A percentile compares a stretch with the other conserved stretches of the same genome.
These are phyloP conservation scores for Druceiella hillmani DNA, from an alignment of 2,888 invertebrate genomes.

Conservation along the genomic window DNA sequence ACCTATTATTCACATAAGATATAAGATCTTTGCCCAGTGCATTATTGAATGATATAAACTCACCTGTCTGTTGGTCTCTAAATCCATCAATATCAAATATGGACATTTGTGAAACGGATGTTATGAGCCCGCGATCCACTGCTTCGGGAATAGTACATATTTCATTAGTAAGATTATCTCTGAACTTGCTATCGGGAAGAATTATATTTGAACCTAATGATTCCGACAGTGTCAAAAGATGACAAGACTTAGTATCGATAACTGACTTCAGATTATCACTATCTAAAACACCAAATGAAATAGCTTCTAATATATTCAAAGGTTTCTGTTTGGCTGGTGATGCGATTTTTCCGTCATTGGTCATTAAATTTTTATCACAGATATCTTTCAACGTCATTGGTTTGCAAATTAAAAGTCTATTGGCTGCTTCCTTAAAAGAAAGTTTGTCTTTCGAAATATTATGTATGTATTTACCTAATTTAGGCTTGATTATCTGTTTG, in stretches of 20 bases:
- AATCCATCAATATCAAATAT: conserved; percentile 92
- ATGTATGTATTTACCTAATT: conserved; percentile 77
- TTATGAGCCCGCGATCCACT: conserved; percentile 82
- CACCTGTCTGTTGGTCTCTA: conserved; percentile 73
- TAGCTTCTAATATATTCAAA: conserved; percentile 77
- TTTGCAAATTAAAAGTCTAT: conserved; percentile 73
- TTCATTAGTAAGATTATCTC: conserved; percentile 68
- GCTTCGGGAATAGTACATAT: conserved; percentile 78
- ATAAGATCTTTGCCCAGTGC: conserved; percentile 74
- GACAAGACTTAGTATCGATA: conserved; percentile 71
- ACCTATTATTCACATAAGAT: conserved; percentile 66
- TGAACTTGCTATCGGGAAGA: conserved; percentile 66
- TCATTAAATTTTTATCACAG: conserved; percentile 73
- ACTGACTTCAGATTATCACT: conserved; percentile 78
- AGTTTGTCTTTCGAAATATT: conserved; percentile 68
- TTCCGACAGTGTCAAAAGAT: conserved; percentile 77
- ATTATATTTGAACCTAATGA: conserved; percentile 80
- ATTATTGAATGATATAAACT: conserved; percentile 78
- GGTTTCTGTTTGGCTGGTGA: conserved; percentile 75
- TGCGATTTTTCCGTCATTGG: conserved; percentile 67
- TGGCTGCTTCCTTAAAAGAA: conserved; percentile 76
- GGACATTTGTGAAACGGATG: conserved; percentile 79
- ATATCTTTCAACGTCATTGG: conserved; percentile 91
- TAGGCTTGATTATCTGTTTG: conserved; percentile 71
- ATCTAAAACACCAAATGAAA: conserved; percentile 83